Base-by-base conservation (phyloP, 2,888 invertebrate species). In the Tortricodes alternella region DNA sequence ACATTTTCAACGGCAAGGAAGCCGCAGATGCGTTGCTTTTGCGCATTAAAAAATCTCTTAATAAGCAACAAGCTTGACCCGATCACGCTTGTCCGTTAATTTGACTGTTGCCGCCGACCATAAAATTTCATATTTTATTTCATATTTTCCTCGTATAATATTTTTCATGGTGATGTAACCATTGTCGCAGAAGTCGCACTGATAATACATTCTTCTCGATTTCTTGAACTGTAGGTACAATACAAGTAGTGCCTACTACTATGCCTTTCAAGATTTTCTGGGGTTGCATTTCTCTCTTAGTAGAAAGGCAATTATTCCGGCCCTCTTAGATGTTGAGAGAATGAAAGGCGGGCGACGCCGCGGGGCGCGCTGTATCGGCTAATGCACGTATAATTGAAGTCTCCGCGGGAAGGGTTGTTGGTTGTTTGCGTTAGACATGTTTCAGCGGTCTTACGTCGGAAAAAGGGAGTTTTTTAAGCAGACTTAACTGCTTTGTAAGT, bases 371-470 rank as follows among this genome's bases (percentile, higher is more conserved):
- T 50, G 35, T 46, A 46, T 24, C 46, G 16, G 49, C 49, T 50
- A 39, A 50, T 50, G 49, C 49, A 50, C 49, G 38, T 29, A 39
- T 50, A 50, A 50, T 50, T 39, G 49, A 29, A 50, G 49, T 39
- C n/a, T n/a, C n/a, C n/a, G 39, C 35, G 6, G 13, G 27, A 49
- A 39, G 49, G 49, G 46, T n/a, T n/a, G n/a, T n/a, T n/a, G n/a
- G n/a, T n/a, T n/a, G n/a, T n/a, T 39, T 39, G 27, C 38, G 21
- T 37, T 8, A 19, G 49, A 27, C 27, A 49, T 38, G 39, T 49
- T 49, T 38, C 38, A 21, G 9, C 38, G 18, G 38, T 11, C 49
- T 29, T 29, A 16, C 29, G 19, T 11, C 11, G 5, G 44, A 18
- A 32, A 7, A 1, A 23, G 23, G 41, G 41, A n/a, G n/a, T n/a